Percentiles rank a stretch among this genome's conserved stretches.
These are phyloP conservation scores for Saxidomus purpurata DNA, from an alignment of 1,140 invertebrate genomes.

Conservation along the genomic window DNA sequence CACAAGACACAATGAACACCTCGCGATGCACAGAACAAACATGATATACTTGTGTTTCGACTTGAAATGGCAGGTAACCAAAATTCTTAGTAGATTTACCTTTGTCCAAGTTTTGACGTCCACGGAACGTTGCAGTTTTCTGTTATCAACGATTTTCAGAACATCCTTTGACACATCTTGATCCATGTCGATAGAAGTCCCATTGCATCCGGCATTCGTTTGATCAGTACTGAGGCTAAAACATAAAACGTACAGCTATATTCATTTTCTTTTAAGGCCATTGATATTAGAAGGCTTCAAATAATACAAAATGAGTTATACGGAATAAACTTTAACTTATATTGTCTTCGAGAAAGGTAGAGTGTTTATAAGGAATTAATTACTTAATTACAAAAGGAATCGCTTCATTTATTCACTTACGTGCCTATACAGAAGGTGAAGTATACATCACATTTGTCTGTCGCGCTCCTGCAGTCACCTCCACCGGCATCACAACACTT, in stretches of 20 bases:
- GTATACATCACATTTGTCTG: constrained; percentile 45
- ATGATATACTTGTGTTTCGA: neutral
- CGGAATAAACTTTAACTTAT: no score
- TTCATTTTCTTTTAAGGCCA: no score
- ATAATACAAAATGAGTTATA: no score
- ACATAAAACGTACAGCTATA: neutral
- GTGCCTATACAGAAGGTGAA: constrained; percentile 36
- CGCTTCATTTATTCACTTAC: no score
- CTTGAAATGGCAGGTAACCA: neutral
- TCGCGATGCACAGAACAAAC: no score
- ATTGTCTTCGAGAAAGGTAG: no score
- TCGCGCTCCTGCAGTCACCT: neutral
- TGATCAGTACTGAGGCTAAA: neutral
- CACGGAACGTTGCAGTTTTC: neutral
- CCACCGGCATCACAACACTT: constrained; percentile 48
- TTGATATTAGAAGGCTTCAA: no score
- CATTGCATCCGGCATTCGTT: neutral
- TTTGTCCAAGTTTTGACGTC: constrained; percentile 10
- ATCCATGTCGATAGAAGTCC: constrained; percentile 24
- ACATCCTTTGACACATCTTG: constrained; percentile 14
- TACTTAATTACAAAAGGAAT: no score
- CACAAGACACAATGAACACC: no score
- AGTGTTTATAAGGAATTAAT: no score
- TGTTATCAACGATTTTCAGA: neutral
- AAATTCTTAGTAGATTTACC: neutral